These are phyloP conservation scores for Cylloceria caligata DNA, from an alignment of 2,888 invertebrate species.

Conservation along the genomic window DNA sequence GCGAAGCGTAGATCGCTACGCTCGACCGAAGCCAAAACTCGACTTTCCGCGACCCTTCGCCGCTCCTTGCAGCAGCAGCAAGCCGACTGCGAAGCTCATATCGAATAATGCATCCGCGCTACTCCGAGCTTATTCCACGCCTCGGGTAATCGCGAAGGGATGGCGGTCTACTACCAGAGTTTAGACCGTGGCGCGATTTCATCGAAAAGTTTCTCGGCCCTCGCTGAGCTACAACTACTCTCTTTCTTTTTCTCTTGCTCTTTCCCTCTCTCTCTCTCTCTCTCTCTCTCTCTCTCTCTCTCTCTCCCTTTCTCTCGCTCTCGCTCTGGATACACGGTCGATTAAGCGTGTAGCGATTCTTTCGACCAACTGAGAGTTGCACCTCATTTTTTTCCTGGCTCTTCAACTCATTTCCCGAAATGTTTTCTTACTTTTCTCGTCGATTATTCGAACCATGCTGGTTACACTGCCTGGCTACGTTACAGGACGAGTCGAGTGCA, in stretches of 20 bases:
- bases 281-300: conserved; percentile 12
- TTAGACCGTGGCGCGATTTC: conserved; percentile 79
- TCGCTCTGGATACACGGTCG: conserved; percentile 68
- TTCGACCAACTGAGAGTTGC: conserved; percentile 69
- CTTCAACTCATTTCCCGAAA: conserved; percentile 66
- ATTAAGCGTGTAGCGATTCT: conserved; percentile 71
- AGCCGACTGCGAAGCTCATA: conserved; percentile 67
- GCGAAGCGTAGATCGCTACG: conserved; percentile 56
- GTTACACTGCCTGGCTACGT: no score
- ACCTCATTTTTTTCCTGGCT: conserved; percentile 34
- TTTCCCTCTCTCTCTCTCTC: conserved; percentile 14
- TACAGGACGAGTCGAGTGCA: no score
- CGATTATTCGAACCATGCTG: conserved; percentile 53
- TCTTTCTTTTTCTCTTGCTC: conserved; percentile 21
- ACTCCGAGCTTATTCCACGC: conserved; percentile 69
- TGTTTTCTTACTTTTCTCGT: conserved; percentile 15
- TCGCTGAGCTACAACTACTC: conserved; percentile 18
- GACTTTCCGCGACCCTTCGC: conserved; percentile 33
- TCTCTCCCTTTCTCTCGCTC: not conserved
- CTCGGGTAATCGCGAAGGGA: conserved; percentile 37
- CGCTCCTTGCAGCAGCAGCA: conserved; percentile 37
- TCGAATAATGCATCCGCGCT: conserved; percentile 78
- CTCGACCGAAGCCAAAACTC: conserved; percentile 65
- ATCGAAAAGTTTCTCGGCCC: conserved; percentile 79
- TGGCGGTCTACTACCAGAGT: conserved; percentile 67